Base-by-base conservation (phyloP, 1,140 invertebrate genomes). In the Carposina sasakii region DNA sequence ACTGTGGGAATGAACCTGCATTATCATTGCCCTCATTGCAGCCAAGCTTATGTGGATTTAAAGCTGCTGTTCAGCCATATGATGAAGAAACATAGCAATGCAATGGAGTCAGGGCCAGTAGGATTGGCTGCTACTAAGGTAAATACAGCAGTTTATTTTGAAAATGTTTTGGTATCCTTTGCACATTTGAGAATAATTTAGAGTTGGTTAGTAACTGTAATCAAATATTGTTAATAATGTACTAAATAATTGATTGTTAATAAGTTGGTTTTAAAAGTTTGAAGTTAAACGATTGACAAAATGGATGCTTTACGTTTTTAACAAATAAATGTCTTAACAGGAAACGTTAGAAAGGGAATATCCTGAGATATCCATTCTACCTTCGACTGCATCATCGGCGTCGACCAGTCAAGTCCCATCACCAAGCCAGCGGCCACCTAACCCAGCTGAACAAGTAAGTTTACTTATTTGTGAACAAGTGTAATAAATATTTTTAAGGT, bases 291-390 rank as follows among this genome's bases (percentile, higher is more conserved):
- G n/a, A n/a, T n/a, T n/a, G n/a, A n/a, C n/a, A n/a, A n/a, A n/a
- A n/a, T n/a, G n/a, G n/a, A n/a, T 36, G 8, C 33, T 36, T 36
- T 36, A 16, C 16, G 16, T 8, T 36, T 36, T 36, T 36, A 6
- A 10, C n/a, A n/a, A n/a, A n/a, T n/a, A n/a, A n/a, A n/a, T n/a
- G 5, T 33, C 3, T 4, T 13, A 8, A 22, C 63, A 88, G 85
- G 86, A 88, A 67, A 85, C 83, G 8, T 75, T 86, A 34, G 85
- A 86, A 50, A 65, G 85, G 40, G 85, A 86, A 52, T 86, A 86
- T 62, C 85, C 85, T 21, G 85, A 86, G 54, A 86, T 86, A 45
- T 86, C 85, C 4, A 86, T 86, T 22, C 56, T 86, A 41, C 85
- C 85, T 2, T 86, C 85, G 2, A 86, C 85, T 12, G 85, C 85